These are phyloP conservation scores for Pollenia amentaria DNA, from an alignment of 2,888 invertebrate species.

Conservation along the genomic window DNA sequence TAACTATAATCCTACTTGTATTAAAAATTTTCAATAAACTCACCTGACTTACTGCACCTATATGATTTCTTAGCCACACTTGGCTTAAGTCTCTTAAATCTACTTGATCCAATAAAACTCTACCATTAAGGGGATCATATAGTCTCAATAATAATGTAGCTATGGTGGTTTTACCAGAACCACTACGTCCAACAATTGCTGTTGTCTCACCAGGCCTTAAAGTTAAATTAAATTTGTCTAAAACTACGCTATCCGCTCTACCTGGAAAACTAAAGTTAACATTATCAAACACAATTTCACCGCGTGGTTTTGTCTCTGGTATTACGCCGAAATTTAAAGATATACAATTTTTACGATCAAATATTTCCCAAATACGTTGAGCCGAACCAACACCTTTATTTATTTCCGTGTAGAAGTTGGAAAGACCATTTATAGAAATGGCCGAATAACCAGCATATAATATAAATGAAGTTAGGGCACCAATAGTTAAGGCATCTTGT, in stretches of 20 bases:
- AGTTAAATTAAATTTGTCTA: slow-evolving; percentile 88
- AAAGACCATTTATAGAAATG: slow-evolving; percentile 94
- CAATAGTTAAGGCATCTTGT: slow-evolving; percentile 91
- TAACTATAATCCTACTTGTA: neutral
- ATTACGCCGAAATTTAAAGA: slow-evolving; percentile 86
- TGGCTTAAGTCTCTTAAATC: slow-evolving; percentile 92
- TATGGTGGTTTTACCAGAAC: slow-evolving; percentile 97
- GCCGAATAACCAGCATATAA: slow-evolving; percentile 97
- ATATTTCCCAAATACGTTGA: slow-evolving; percentile 94
- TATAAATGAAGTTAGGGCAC: slow-evolving; percentile 96
- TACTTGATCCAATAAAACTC: slow-evolving; percentile 90
- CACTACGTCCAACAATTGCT: slow-evolving; percentile 95
- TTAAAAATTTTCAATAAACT: neutral
- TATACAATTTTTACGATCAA: slow-evolving; percentile 92
- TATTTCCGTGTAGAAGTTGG: slow-evolving; percentile 96
- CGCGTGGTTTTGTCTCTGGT: slow-evolving; percentile 80
- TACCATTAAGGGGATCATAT: slow-evolving; percentile 92
- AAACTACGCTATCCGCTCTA: slow-evolving; percentile 86
- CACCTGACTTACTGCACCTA: slow-evolving; percentile 94
- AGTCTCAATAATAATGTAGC: slow-evolving; percentile 92
- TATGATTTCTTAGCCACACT: slow-evolving; percentile 92
- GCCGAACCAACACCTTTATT: slow-evolving; percentile 97
- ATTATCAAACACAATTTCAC: slow-evolving; percentile 91
- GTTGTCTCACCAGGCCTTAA: slow-evolving; percentile 90
- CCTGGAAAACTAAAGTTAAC: slow-evolving; percentile 91